Percentiles rank a stretch among this genome's conserved stretches.
These are phyloP conservation scores for Oreochromis mossambicus DNA, from an alignment of 2,797 vertebrate species.

Conservation along the genomic window DNA sequence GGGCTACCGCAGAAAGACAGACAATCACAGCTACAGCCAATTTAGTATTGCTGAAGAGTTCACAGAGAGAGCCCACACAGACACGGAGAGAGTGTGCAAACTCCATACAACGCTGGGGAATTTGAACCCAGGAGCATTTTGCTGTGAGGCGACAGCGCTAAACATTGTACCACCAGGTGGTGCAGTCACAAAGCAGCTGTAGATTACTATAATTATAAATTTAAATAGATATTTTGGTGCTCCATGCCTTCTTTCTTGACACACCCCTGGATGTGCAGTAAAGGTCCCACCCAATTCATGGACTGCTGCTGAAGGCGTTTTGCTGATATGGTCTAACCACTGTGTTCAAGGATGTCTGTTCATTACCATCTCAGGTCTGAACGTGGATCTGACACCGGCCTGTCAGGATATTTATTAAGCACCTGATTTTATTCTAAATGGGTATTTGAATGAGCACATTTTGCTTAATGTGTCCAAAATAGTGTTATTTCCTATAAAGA, in stretches of 20 bases:
- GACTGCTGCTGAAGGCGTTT: neutral
- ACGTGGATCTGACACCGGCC: neutral
- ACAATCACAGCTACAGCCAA: neutral
- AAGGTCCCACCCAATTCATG: neutral
- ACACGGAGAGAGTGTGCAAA: accelerated
- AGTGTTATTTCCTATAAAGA: neutral
- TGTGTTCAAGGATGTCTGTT: neutral
- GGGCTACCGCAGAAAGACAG: neutral
- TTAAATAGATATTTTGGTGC: neutral
- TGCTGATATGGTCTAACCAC: neutral
- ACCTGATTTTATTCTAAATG: neutral
- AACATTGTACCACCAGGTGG: neutral
- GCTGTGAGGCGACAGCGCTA: neutral
- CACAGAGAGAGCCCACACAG: neutral
- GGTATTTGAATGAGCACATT: neutral
- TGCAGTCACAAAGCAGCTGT: neutral
- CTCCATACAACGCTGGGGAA: neutral
- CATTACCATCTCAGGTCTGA: neutral
- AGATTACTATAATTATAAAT: neutral
- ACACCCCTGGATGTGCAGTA: neutral
- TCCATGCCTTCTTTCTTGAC: neutral
- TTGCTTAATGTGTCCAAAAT: neutral
- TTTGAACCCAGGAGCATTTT: neutral
- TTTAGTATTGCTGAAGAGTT: neutral
- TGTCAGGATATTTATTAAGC: neutral